These are phyloP conservation scores for Schizopygopsis pylzovi DNA, from an alignment of 2,797 vertebrate species.

Conservation along the genomic window DNA sequence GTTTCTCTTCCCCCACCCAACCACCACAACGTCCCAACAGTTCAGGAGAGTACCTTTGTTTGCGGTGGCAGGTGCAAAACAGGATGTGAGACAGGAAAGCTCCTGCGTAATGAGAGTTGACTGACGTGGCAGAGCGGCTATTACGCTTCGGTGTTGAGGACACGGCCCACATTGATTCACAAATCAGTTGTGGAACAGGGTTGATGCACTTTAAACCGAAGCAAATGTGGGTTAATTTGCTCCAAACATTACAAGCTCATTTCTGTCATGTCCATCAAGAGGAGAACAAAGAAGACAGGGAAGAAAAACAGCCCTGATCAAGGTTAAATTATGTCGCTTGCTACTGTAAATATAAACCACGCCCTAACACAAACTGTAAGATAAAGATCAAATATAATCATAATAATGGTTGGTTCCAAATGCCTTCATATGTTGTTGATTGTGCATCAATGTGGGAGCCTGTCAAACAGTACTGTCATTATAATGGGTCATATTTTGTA, in stretches of 20 bases:
- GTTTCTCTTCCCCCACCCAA: constrained; percentile 37
- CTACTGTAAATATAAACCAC: neutral
- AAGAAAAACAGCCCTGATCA: neutral
- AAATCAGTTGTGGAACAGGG: neutral
- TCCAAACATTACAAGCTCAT: constrained; percentile 6
- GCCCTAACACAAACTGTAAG: neutral
- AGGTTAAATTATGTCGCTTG: neutral
- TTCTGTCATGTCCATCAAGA: neutral
- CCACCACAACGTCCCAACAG: constrained; percentile 13
- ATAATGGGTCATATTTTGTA: neutral
- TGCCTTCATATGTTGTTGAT: neutral
- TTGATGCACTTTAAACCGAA: constrained; percentile 21
- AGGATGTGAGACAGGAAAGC: constrained; percentile 69
- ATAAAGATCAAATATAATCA: neutral
- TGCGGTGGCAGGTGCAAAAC: constrained; percentile 62
- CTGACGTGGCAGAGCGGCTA: constrained; percentile 46
- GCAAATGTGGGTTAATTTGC: constrained; percentile 25
- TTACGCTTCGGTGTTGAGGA: neutral
- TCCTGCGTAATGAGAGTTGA: constrained; percentile 23
- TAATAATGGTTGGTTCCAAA: neutral
- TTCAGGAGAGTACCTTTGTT: constrained; percentile 62
- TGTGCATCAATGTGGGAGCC: neutral
- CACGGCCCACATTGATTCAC: constrained; percentile 4
- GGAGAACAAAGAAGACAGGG: neutral
- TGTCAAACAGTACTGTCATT: neutral